Evolutionary conservation across 2,888 invertebrate species (phyloP).

Genomic region (Caprella mutica): DNA sequence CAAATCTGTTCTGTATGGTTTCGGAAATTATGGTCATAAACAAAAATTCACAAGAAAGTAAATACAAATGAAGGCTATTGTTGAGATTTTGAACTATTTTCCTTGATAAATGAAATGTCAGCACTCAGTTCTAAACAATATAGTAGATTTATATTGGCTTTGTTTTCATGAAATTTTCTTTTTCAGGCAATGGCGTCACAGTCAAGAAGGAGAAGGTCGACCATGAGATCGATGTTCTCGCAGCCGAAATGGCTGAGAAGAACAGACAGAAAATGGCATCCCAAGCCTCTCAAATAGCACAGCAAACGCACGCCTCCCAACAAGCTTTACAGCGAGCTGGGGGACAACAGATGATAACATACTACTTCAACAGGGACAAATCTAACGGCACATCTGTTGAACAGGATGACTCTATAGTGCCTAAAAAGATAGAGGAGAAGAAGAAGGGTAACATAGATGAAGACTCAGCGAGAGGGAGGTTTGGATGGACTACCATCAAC

Average conservation of each 20-base stretch:
- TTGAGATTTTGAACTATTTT: no score
- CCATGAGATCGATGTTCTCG: conserved; percentile 74
- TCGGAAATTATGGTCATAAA: no score
- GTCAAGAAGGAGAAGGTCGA: conserved; percentile 64
- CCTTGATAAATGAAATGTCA: no score
- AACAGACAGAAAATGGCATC: conserved; percentile 57
- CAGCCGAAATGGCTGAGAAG: conserved; percentile 74
- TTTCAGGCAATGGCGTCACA: conserved; percentile 12
- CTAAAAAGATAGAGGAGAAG: conserved; percentile 29
- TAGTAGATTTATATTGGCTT: no score
- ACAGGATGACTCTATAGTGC: conserved; percentile 40
- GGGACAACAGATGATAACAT: conserved; percentile 33
- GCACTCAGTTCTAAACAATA: no score
- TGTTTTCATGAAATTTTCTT: no score
- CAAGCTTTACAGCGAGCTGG: conserved; percentile 31
- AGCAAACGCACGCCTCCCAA: conserved; percentile 32
- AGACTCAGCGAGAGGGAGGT: conserved; percentile 48
- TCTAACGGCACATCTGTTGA: conserved; percentile 28
- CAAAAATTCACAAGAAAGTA: no score
- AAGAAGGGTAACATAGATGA: conserved; percentile 38
- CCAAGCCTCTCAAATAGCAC: conserved; percentile 36
- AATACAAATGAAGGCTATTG: no score
- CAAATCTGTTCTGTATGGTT: no score
- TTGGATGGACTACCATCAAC: conserved; percentile 82
- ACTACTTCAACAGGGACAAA: conserved; percentile 32